phyloP scores from a whole-genome alignment of 2,888 invertebrate species.

The Barypeithes pellucidus region DNA sequence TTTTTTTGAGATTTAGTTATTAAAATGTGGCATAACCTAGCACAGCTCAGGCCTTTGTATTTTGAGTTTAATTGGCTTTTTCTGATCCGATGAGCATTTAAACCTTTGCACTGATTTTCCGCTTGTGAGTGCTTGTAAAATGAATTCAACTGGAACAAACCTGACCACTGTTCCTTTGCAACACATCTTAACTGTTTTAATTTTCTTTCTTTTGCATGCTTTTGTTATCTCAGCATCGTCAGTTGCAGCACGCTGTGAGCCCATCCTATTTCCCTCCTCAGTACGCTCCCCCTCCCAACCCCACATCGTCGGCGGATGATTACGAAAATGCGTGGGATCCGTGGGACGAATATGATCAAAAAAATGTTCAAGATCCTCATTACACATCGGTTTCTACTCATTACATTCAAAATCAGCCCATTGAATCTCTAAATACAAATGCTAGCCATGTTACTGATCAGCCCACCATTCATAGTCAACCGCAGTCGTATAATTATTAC shows the following conservation, averaged over 20 bases:
- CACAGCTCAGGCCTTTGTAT: slow-evolving; percentile 64
- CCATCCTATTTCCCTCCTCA: slow-evolving; percentile 48
- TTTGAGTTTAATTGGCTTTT: slow-evolving; percentile 65
- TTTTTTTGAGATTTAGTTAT: slow-evolving; percentile 28
- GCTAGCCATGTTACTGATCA: slow-evolving; percentile 60
- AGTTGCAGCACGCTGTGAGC: slow-evolving; percentile 51
- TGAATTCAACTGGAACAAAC: slow-evolving; percentile 17
- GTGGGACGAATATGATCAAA: slow-evolving; percentile 79
- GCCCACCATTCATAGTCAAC: slow-evolving; percentile 56
- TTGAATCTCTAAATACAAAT: slow-evolving; percentile 68
- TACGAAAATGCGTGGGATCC: slow-evolving; percentile 77
- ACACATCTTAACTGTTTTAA: slow-evolving; percentile 58
- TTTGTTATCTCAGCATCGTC: slow-evolving; percentile 62
- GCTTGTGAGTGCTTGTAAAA: slow-evolving; percentile 29
- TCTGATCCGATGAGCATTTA: slow-evolving; percentile 56
- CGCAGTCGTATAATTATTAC: slow-evolving; percentile 54
- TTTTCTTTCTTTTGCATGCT: slow-evolving; percentile 69
- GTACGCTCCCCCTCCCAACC: slow-evolving; percentile 43
- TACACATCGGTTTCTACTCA: slow-evolving; percentile 38
- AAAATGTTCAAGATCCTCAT: slow-evolving; percentile 44
- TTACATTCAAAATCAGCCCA: slow-evolving; percentile 56
- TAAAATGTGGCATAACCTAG: slow-evolving; percentile 58
- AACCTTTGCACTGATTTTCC: slow-evolving; percentile 47
- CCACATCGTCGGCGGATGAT: slow-evolving; percentile 58
- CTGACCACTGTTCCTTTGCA: slow-evolving; percentile 35